A percentile compares a stretch with the other conserved stretches of the same genome.
These are phyloP conservation scores for Diaprepes abbreviatus DNA, from an alignment of 2,888 invertebrate species.

Conservation along the genomic window DNA sequence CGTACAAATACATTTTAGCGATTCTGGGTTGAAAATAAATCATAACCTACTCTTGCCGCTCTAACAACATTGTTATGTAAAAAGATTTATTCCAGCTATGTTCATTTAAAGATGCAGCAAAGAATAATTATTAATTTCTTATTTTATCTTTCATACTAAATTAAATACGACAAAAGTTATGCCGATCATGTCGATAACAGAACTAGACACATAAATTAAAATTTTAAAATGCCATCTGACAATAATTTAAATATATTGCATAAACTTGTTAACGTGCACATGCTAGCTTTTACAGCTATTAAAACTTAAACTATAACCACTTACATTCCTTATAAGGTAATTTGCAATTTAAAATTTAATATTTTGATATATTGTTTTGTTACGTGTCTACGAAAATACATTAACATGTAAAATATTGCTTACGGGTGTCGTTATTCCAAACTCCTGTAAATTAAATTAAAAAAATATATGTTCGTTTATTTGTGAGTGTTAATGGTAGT, in stretches of 20 bases:
- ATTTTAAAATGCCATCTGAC: background rate
- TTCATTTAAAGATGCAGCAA: no score
- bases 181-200: background rate
- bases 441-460: no score
- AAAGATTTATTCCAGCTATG: no score
- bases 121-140: no score
- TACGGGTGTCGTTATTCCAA: no score
- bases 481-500: no score
- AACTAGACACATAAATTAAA: background rate
- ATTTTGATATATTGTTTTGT: background rate
- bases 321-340: background rate
- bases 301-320: background rate
- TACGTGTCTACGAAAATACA: background rate
- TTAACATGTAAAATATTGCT: background rate
- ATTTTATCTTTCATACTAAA: background rate
- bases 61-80: no score
- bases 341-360: background rate
- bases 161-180: background rate
- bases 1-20: no score
- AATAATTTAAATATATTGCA: conserved; percentile 2
- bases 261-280: background rate
- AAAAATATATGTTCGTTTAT: no score
- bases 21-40: no score
- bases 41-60: no score
- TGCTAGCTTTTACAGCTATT: background rate